A percentile compares a stretch with the other conserved stretches of the same genome.
These are phyloP conservation scores for Marcusenius ussheri DNA, from an alignment of 2,113 vertebrate genomes.

Conservation along the genomic window DNA sequence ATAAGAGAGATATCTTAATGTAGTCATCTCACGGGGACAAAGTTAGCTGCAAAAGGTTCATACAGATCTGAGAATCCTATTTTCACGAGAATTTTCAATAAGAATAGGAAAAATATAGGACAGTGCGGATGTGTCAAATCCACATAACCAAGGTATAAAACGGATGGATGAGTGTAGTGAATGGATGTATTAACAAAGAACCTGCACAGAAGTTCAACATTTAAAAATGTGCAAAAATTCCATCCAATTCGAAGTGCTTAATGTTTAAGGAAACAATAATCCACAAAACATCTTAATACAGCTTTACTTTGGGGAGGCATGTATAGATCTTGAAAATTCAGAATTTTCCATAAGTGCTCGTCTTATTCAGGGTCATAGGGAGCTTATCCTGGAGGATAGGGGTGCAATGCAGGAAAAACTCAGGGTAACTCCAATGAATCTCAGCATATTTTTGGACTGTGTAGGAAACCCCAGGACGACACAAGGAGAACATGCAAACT, in stretches of 20 bases:
- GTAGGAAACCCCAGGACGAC: too few relatives aligned
- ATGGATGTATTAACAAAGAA: not conserved
- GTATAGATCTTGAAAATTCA: not conserved
- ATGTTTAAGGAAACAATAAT: not conserved
- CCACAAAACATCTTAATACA: not conserved
- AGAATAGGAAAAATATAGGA: not conserved
- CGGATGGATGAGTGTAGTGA: not conserved
- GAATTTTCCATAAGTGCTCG: not conserved
- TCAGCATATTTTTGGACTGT: too few relatives aligned
- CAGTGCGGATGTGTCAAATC: not conserved
- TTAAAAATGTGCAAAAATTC: not conserved
- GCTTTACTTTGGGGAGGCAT: not conserved
- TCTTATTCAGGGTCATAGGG: too few relatives aligned
- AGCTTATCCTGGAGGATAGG: too few relatives aligned
- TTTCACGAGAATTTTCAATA: not conserved
- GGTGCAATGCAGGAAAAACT: too few relatives aligned
- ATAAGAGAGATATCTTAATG: not conserved
- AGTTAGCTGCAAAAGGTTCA: not conserved
- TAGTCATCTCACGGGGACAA: not conserved
- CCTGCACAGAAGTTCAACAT: not conserved
- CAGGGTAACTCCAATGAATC: too few relatives aligned
- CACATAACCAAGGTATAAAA: not conserved
- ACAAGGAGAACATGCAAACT: too few relatives aligned
- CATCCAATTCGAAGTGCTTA: not conserved
- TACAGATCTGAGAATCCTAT: not conserved